Evolutionary conservation across 2,888 invertebrate species (phyloP), one percentile per base, ranked within the genome.

Genomic region (Chaetoderma sp.): DNA sequence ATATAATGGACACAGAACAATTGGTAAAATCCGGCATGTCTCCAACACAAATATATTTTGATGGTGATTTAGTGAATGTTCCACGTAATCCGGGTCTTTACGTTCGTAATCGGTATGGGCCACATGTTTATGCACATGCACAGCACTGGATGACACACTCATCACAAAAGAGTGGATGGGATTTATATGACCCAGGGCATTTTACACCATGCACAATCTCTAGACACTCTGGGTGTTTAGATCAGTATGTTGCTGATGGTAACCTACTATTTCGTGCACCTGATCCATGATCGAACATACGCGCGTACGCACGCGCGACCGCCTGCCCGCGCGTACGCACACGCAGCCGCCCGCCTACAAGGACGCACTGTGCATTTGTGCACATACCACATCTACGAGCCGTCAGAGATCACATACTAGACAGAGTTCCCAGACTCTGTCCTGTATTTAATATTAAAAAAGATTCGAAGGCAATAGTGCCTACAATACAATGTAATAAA

Each of bases 41-140:
- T 25, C 71, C 71, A 16, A 78, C 79, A 1, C 60, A 65, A 36
- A 70, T 78, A 18, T 63, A 76, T 32, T 60, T 76, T n/a, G 69
- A 73, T 21, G 77, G 76, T 6, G 67, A 65, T 4, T 78, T 79
- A 77, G 69, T 79, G 21, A 59, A 66, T 28, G 73, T 64, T 2
- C 75, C 73, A 25, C 58, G 72, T 10, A 81, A 79, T 63, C 81
- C 82, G 1, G 81, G 82, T 5, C 68, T 68, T 2, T 76, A 76
- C 59, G 72, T 73, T 6, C 52, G 81, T 25, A 76, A 76, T 55
- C 65, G 78, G 44, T 78, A 76, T 54, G 82, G 82, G 1, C 61
- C 67, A 21, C 73, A 78, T 44, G 70, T 73, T 52, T 73, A 82
- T 25, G 64, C 68, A 27, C 82, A 82, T 65, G 75, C 78, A 4